A percentile compares a stretch with the other conserved stretches of the same genome.
Evolutionary conservation across 2,888 invertebrate species (phyloP).

Genomic region (Scotopteryx bipunctaria): DNA sequence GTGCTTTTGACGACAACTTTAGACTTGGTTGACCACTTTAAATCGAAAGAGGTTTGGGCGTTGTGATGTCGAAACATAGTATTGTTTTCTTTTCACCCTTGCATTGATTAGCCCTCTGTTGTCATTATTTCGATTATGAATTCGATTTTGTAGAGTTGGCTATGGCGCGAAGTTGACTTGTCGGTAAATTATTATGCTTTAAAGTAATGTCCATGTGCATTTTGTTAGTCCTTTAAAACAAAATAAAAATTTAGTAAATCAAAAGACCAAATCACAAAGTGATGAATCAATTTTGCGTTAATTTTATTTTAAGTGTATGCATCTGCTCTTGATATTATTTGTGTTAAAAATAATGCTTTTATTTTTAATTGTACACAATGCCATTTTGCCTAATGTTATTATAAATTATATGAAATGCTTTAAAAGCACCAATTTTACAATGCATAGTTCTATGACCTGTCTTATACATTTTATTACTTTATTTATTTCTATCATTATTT

Average conservation of each 20-base stretch:
- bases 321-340: constrained; percentile 81
- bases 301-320: constrained; percentile 67
- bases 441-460: constrained; percentile 82
- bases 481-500: constrained; percentile 83
- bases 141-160: constrained; percentile 44
- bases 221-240: constrained; percentile 64
- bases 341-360: constrained; percentile 80
- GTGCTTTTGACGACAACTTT: neutral
- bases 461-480: constrained; percentile 82
- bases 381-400: constrained; percentile 84
- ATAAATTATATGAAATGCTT: constrained; percentile 83
- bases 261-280: constrained; percentile 81
- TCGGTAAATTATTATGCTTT: constrained; percentile 55
- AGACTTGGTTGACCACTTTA: constrained; percentile 1
- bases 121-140: constrained; percentile 36
- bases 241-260: constrained; percentile 45
- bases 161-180: constrained; percentile 45
- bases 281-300: constrained; percentile 69
- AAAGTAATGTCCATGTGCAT: constrained; percentile 66
- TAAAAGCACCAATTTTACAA: constrained; percentile 83
- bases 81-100: constrained; percentile 16
- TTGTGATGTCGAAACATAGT: constrained; percentile 12
- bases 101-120: constrained; percentile 13
- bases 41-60: neutral
- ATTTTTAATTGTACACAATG: constrained; percentile 81